phyloP scores from a whole-genome alignment of 2,797 vertebrate species.

The Pempheris klunzingeri region DNA sequence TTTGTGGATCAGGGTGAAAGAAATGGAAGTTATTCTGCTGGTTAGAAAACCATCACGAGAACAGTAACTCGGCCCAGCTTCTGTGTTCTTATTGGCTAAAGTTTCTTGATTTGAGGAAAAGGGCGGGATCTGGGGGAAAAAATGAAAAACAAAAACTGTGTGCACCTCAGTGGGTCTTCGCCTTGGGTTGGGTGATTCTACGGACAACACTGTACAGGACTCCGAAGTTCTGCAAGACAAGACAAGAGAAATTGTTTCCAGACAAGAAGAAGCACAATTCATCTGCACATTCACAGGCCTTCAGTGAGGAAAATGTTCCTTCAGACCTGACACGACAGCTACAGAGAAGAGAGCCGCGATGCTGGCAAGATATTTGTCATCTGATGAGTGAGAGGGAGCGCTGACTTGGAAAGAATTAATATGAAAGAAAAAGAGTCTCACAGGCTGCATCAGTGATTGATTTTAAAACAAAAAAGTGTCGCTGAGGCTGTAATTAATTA shows the following conservation, averaged over 20 bases:
- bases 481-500: too few relatives aligned
- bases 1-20: slow-evolving; percentile 58
- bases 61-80: slow-evolving; percentile 58
- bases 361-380: neutral
- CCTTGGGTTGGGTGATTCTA: slow-evolving; percentile 90
- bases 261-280: neutral
- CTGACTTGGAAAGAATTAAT: neutral
- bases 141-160: neutral
- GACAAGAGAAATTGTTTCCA: slow-evolving; percentile 5
- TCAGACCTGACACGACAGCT: neutral
- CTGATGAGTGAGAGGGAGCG: neutral
- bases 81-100: slow-evolving; percentile 59
- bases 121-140: neutral
- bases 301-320: neutral
- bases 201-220: slow-evolving; percentile 92
- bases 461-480: neutral
- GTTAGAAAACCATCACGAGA: slow-evolving; percentile 54
- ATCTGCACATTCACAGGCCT: neutral
- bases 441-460: neutral
- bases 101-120: slow-evolving; percentile 49
- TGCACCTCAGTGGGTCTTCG: slow-evolving; percentile 89
- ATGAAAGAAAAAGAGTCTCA: neutral
- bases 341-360: neutral
- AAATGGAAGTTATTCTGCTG: slow-evolving; percentile 63
- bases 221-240: slow-evolving; percentile 90